Conservation (phyloP, 2,797 vertebrate genomes). For the Gadopsis marmoratus region DNA sequence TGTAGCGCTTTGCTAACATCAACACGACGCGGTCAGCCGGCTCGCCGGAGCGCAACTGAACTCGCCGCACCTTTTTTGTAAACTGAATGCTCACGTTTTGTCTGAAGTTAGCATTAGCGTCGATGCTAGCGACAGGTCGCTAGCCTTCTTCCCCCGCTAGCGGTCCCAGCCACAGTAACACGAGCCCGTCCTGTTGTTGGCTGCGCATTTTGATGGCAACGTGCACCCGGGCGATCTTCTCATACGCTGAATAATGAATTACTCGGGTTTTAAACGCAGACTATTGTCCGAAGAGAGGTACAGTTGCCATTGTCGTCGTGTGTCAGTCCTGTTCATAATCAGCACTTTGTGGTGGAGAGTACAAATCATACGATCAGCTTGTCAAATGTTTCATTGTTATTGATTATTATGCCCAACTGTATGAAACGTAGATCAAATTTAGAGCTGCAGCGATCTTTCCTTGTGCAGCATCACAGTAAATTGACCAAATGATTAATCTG, state of each 20-base stretch:
- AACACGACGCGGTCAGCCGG: accelerated
- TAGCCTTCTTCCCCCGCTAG: not conserved
- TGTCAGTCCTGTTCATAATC: not conserved
- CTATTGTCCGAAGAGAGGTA: not conserved
- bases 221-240: not conserved
- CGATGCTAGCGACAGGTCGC: conserved; percentile 14
- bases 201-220: not conserved
- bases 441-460: not conserved
- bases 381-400: not conserved
- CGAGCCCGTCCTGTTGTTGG: accelerated
- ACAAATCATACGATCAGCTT: not conserved
- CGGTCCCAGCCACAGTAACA: not conserved
- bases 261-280: not conserved
- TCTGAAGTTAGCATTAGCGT: conserved; percentile 61
- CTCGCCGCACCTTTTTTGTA: not conserved
- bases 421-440: not conserved
- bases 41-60: not conserved
- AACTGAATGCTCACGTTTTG: not conserved
- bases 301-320: conserved; percentile 15
- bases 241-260: not conserved
- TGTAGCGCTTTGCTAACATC: not conserved
- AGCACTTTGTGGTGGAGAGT: not conserved
- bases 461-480: no score
- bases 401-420: not conserved
- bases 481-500: not conserved